Percentiles rank a stretch among this genome's conserved stretches.
These are phyloP conservation scores for Pholis gunnellus DNA, from an alignment of 2,113 vertebrate species.

Conservation along the genomic window DNA sequence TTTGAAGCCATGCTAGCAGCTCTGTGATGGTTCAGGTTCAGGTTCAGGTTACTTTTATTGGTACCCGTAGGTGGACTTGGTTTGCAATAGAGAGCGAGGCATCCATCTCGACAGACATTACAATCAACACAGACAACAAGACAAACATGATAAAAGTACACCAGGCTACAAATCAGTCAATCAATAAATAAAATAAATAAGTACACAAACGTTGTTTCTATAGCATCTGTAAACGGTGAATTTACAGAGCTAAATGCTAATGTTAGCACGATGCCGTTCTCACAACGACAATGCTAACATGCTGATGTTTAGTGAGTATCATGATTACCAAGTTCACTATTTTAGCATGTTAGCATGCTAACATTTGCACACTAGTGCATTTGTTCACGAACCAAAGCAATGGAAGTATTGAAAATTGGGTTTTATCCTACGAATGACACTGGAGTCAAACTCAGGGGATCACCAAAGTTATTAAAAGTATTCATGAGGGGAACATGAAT, in stretches of 20 bases:
- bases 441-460: not conserved
- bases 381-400: not conserved
- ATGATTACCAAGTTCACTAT: not conserved
- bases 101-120: too few relatives aligned
- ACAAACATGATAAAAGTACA: too few relatives aligned
- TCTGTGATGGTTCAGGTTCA: too few relatives aligned
- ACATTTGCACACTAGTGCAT: not conserved
- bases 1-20: not conserved
- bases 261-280: not conserved
- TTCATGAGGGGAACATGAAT: not conserved
- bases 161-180: too few relatives aligned
- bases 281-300: not conserved
- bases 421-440: not conserved
- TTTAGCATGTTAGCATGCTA: not conserved
- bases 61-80: too few relatives aligned
- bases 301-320: not conserved
- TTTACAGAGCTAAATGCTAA: not conserved
- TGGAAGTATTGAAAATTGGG: not conserved
- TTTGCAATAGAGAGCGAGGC: too few relatives aligned
- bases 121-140: too few relatives aligned
- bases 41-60: too few relatives aligned
- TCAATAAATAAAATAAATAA: too few relatives aligned
- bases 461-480: not conserved
- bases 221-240: too few relatives aligned
- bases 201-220: too few relatives aligned